A percentile compares a stretch with the other conserved stretches of the same genome.
phyloP scores from a whole-genome alignment of 2,888 invertebrate species.

The Amphipyra berbera region DNA sequence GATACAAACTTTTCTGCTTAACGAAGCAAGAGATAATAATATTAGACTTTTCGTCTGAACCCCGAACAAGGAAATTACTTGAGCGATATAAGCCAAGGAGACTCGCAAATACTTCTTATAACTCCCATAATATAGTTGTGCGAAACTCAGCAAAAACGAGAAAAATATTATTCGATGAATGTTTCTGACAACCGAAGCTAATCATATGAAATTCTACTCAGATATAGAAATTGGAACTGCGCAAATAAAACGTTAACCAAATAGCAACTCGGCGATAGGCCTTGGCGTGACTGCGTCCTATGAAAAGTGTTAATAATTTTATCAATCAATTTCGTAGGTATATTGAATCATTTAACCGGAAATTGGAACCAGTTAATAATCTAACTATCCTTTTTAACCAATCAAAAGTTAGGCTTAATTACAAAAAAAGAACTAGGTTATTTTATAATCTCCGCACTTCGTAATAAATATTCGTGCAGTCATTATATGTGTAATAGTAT shows the following conservation, averaged over 20 bases:
- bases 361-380: slow-evolving; percentile 14
- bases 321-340: not conserved
- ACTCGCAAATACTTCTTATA: not conserved
- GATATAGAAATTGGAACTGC: too few relatives aligned
- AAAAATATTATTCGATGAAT: not conserved
- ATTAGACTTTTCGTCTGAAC: not conserved
- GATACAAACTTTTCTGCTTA: slow-evolving; percentile 3
- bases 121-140: not conserved
- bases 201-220: too few relatives aligned
- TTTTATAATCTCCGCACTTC: slow-evolving; percentile 9
- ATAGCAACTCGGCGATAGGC: slow-evolving; percentile 7
- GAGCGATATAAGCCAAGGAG: not conserved
- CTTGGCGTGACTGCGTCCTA: slow-evolving; percentile 29
- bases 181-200: not conserved
- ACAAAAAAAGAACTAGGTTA: not conserved
- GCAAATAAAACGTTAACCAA: too few relatives aligned
- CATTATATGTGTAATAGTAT: slow-evolving; percentile 17
- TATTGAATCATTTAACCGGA: slow-evolving; percentile 14
- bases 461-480: slow-evolving; percentile 33
- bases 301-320: slow-evolving; percentile 9
- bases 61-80: slow-evolving; percentile 8
- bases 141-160: not conserved
- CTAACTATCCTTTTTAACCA: slow-evolving; percentile 1
- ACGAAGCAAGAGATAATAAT: slow-evolving; percentile 3
- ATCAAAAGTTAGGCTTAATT: slow-evolving; percentile 10